phyloP scores from a whole-genome alignment of 2,888 invertebrate genomes.

The Suillia variegata region DNA sequence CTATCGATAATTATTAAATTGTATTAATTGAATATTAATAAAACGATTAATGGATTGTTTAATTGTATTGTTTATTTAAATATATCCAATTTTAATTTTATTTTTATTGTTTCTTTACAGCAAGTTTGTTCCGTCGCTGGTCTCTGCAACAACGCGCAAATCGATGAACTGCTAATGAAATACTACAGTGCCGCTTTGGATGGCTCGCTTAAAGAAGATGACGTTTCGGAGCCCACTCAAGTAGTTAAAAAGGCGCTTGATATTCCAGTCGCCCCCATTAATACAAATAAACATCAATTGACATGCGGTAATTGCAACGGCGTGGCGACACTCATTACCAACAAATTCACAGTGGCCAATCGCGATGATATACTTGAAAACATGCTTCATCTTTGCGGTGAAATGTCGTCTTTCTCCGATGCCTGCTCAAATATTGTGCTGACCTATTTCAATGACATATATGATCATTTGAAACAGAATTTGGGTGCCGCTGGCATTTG shows the following conservation, averaged over 20 bases:
- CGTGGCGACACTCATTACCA: constrained; percentile 46
- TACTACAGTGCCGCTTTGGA: constrained; percentile 36
- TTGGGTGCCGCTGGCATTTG: constrained; percentile 73
- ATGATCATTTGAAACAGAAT: constrained; percentile 67
- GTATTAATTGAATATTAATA: constrained; percentile 1
- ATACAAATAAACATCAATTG: constrained; percentile 31
- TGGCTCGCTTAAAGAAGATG: constrained; percentile 36
- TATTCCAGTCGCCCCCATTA: neutral
- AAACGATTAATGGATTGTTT: no score
- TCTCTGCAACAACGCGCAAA: constrained; percentile 78
- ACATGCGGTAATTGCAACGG: constrained; percentile 56
- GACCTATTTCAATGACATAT: constrained; percentile 75
- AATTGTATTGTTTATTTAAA: neutral
- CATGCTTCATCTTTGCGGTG: constrained; percentile 68
- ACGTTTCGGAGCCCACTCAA: constrained; percentile 18
- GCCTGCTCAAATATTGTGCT: constrained; percentile 77
- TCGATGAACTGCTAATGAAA: constrained; percentile 68
- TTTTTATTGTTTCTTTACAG: constrained; percentile 34
- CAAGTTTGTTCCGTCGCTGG: constrained; percentile 87
- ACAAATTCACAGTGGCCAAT: constrained; percentile 51
- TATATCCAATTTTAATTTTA: neutral
- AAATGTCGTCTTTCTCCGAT: constrained; percentile 76
- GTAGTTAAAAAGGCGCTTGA: neutral
- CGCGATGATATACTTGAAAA: constrained; percentile 57
- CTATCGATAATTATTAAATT: neutral